Conservation (phyloP, 2,113 vertebrate genomes). For the Festucalex cinctus region DNA sequence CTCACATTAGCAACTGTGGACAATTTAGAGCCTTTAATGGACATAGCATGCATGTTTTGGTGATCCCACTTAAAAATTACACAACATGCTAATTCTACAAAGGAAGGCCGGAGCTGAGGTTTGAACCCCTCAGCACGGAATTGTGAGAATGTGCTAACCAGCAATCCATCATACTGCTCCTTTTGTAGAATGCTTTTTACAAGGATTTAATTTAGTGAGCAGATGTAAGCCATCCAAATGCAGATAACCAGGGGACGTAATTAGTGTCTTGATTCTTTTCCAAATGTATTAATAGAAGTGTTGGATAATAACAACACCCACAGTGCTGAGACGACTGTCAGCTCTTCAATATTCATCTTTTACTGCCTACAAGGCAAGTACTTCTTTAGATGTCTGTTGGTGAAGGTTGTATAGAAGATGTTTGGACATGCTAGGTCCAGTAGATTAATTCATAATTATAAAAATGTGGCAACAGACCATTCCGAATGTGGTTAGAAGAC, state of each 20-base stretch:
- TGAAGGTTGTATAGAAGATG: not conserved
- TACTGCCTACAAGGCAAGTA: slow-evolving; percentile 12
- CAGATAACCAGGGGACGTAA: not conserved
- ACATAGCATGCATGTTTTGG: not conserved
- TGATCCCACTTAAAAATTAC: not conserved
- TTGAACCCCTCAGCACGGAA: not conserved
- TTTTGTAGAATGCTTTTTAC: not conserved
- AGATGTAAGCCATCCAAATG: not conserved
- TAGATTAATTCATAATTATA: slow-evolving; percentile 4
- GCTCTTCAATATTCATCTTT: slow-evolving; percentile 29
- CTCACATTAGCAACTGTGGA: no score
- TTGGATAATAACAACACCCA: slow-evolving; percentile 31
- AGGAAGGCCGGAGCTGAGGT: not conserved
- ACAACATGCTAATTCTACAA: not conserved
- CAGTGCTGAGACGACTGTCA: slow-evolving; percentile 29
- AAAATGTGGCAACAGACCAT: slow-evolving; percentile 5
- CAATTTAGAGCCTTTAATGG: not conserved
- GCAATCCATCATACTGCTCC: not conserved
- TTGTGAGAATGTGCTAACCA: not conserved
- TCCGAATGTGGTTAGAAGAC: not conserved
- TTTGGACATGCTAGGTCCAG: slow-evolving; percentile 1
- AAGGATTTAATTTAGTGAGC: not conserved
- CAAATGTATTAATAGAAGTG: slow-evolving; percentile 41
- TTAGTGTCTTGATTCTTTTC: slow-evolving; percentile 15
- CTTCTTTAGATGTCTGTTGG: slow-evolving; percentile 1